Percentiles rank a stretch among this genome's conserved stretches.
Conservation (phyloP, 2,113 vertebrate species). For the Leucosticte australis region DNA sequence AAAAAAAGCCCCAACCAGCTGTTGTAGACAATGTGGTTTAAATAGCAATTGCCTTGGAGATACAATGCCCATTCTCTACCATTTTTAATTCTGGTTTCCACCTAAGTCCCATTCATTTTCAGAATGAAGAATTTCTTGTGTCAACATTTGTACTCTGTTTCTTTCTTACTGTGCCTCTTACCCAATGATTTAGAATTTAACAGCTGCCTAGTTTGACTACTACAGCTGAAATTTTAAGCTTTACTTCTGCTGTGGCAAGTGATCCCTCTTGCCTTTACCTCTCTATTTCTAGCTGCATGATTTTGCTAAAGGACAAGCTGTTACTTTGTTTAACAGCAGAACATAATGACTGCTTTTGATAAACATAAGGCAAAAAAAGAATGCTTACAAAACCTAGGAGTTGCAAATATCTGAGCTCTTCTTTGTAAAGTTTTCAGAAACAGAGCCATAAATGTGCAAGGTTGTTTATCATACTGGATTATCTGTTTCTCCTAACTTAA, state of each 20-base stretch:
- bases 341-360: not conserved
- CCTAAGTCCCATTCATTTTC: not conserved
- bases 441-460: not conserved
- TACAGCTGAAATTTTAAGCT: not conserved
- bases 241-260: not conserved
- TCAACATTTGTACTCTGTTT: not conserved
- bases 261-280: not conserved
- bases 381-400: not conserved
- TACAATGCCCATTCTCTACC: not conserved
- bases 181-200: not conserved
- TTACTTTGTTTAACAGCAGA: conserved; percentile 24
- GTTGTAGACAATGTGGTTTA: not conserved
- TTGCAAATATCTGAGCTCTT: not conserved
- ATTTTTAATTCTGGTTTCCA: not conserved
- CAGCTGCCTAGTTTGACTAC: not conserved
- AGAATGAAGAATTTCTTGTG: not conserved
- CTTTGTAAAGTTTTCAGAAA: not conserved
- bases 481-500: not conserved
- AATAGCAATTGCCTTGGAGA: not conserved
- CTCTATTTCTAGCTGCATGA: not conserved
- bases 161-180: not conserved
- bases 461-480: not conserved
- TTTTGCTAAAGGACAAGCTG: conserved; percentile 19
- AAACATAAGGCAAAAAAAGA: not conserved
- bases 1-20: not conserved